Evolutionary conservation across 2,113 vertebrate species (phyloP).

Genomic region (Apodemus speciosus): DNA sequence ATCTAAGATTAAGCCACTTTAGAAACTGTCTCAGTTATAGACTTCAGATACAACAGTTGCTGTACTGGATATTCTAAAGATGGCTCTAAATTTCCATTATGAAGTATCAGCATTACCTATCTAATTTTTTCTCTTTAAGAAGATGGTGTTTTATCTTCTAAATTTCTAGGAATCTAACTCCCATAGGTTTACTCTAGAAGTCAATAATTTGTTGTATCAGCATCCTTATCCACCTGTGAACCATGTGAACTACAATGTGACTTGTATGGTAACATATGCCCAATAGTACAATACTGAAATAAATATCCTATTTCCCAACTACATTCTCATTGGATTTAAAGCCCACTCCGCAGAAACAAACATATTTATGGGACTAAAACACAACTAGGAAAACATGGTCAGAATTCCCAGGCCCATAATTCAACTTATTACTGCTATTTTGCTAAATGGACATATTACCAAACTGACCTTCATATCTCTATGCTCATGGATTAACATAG

Average conservation of each 20-base stretch:
- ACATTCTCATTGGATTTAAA: background rate
- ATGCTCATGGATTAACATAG: background rate
- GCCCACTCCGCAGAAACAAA: background rate
- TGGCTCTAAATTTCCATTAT: background rate
- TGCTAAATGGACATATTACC: background rate
- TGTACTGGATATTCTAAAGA: background rate
- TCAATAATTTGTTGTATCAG: background rate
- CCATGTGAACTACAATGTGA: background rate
- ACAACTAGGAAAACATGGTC: background rate
- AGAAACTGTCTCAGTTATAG: background rate
- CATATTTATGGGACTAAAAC: background rate
- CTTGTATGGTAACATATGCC: background rate
- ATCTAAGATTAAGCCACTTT: background rate
- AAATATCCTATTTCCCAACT: background rate
- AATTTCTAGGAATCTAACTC: background rate
- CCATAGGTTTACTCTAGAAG: background rate
- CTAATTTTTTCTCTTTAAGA: constrained; percentile 30
- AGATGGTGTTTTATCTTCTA: background rate
- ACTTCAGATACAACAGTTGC: background rate
- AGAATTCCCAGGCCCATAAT: background rate
- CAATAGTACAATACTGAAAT: background rate
- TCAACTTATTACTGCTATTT: background rate
- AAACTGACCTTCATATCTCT: too few species aligned
- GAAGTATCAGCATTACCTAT: background rate
- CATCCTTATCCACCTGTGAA: background rate